Conservation (phyloP, 1,140 invertebrate species). For the Polypedilum vanderplanki region DNA sequence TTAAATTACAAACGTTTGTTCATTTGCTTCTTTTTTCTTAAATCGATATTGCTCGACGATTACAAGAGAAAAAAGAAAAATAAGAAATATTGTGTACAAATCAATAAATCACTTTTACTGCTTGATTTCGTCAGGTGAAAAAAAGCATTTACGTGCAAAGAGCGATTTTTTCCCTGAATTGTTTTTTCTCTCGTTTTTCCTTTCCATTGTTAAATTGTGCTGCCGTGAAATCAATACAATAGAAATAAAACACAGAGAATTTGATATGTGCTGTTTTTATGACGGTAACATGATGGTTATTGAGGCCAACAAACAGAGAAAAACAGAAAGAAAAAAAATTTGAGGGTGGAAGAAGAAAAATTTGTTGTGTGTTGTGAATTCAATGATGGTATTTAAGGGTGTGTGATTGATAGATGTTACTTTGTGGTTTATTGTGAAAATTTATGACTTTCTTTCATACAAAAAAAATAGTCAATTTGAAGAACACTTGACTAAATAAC, state of each 20-base stretch:
- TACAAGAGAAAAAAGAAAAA: not conserved
- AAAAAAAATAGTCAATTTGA: no score
- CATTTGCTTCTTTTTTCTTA: no score
- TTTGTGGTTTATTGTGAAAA: no score
- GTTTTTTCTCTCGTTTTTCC: not conserved
- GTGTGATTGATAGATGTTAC: not conserved
- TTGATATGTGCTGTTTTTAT: conserved; percentile 19
- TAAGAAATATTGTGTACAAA: not conserved
- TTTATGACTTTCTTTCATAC: not conserved
- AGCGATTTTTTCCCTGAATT: not conserved
- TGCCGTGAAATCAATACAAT: not conserved
- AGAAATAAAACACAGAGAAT: not conserved
- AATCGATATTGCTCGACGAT: not conserved
- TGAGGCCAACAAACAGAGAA: not conserved
- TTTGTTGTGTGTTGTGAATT: not conserved
- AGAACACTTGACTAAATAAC: no score
- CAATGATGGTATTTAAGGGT: not conserved
- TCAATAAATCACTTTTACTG: conserved; percentile 14
- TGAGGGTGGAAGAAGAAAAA: not conserved
- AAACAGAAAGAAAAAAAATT: not conserved
- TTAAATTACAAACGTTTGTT: not conserved
- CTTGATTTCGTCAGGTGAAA: conserved; percentile 11
- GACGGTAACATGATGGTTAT: not conserved
- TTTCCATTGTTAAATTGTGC: not conserved
- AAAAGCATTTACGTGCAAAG: not conserved